These are phyloP conservation scores for Epinotia nisella DNA, from an alignment of 2,888 invertebrate species.

Conservation along the genomic window DNA sequence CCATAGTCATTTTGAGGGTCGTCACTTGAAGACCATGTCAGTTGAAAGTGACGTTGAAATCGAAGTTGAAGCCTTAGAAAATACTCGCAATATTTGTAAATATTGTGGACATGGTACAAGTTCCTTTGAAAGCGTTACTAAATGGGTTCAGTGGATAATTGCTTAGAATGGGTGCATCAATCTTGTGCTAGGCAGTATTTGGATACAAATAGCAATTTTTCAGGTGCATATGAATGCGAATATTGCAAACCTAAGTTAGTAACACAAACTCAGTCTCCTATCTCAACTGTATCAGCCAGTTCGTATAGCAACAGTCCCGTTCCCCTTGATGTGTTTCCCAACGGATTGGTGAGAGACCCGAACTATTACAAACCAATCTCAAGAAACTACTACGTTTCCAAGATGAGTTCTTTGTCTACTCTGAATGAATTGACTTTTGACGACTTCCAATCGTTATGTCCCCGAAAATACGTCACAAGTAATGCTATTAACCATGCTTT, in stretches of 20 bases:
- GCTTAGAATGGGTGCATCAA: neutral
- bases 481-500: neutral
- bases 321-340: neutral
- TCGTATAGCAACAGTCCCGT: neutral
- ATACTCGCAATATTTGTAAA: neutral
- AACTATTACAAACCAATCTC: neutral
- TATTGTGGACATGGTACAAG: neutral
- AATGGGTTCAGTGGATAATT: neutral
- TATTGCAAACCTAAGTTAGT: neutral
- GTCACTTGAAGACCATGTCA: neutral
- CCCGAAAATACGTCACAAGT: neutral
- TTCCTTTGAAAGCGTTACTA: neutral
- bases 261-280: neutral
- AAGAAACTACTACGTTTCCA: neutral
- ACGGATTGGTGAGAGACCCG: neutral
- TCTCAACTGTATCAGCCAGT: neutral
- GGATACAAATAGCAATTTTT: neutral
- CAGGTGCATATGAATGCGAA: neutral
- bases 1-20: neutral
- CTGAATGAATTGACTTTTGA: neutral
- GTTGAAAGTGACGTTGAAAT: neutral
- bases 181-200: neutral
- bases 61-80: neutral
- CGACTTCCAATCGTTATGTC: neutral
- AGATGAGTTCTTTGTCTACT: neutral